Percentiles rank a stretch among this genome's conserved stretches.
Conservation (phyloP, 2,797 vertebrate genomes). For the Phylloscopus collybita region DNA sequence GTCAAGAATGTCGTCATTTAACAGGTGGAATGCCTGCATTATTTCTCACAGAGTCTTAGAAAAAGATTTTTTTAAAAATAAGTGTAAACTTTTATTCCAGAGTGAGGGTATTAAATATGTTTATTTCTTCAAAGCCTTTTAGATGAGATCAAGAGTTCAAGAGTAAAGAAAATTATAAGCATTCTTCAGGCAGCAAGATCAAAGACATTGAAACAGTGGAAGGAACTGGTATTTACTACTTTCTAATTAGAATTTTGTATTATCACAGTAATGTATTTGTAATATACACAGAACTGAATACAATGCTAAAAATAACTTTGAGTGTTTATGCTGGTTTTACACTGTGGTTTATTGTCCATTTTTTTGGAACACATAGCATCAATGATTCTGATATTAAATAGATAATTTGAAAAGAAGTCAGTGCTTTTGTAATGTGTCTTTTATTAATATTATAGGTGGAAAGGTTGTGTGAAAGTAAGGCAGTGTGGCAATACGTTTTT, state of each 20-base stretch:
- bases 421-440: neutral
- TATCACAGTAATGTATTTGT: neutral
- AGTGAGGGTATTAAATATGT: neutral
- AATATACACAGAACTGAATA: neutral
- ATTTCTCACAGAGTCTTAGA: neutral
- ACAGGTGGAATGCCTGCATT: slow-evolving; percentile 73
- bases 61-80: neutral
- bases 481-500: neutral
- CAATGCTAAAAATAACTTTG: neutral
- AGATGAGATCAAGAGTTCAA: slow-evolving; percentile 83
- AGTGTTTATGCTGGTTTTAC: neutral
- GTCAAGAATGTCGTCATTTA: slow-evolving; percentile 82
- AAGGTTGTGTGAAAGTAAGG: neutral
- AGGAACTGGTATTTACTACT: slow-evolving; percentile 79
- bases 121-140: slow-evolving; percentile 77
- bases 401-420: neutral
- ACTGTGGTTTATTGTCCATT: neutral
- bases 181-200: slow-evolving; percentile 85
- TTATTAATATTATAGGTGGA: neutral
- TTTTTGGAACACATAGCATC: neutral
- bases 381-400: neutral
- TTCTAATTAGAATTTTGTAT: neutral
- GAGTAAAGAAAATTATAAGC: slow-evolving; percentile 83
- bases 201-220: slow-evolving; percentile 79
- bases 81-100: neutral